A percentile compares a stretch with the other conserved stretches of the same genome.
Conservation (phyloP, 2,797 vertebrate genomes). For the Poecilia picta region DNA sequence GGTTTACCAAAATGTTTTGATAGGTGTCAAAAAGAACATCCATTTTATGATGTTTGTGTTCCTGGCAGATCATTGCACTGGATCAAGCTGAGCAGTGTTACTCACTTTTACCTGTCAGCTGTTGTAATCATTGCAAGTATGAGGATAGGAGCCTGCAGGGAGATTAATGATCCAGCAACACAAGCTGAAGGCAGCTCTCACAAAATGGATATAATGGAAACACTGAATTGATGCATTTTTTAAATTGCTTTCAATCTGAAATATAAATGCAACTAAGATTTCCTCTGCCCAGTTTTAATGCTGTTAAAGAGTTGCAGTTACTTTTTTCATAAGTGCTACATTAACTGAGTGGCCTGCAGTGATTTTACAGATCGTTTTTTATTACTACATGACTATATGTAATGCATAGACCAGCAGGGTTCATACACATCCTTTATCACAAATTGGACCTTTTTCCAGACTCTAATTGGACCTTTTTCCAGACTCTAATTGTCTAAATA, state of each 20-base stretch:
- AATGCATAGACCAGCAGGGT: neutral
- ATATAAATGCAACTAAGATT: conserved; percentile 15
- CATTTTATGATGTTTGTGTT: neutral
- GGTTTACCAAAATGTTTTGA: conserved; percentile 3
- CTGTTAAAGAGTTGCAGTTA: neutral
- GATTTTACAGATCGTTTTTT: neutral
- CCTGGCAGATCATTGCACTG: neutral
- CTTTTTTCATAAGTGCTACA: neutral
- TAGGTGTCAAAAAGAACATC: neutral
- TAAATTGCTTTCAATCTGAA: conserved; percentile 25
- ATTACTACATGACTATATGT: too few relatives aligned
- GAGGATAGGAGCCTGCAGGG: neutral
- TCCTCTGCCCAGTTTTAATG: neutral
- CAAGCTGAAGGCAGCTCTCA: neutral
- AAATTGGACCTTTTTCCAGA: neutral
- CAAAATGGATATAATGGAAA: conserved; percentile 21
- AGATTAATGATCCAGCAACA: conserved; percentile 3
- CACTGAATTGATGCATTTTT: conserved; percentile 27
- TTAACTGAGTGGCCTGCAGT: neutral
- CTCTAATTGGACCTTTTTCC: neutral
- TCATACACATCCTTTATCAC: neutral
- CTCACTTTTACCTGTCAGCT: conserved; percentile 5
- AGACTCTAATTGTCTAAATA: neutral
- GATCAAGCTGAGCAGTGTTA: neutral
- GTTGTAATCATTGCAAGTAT: conserved; percentile 4